Evolutionary conservation across 2,797 vertebrate species (phyloP).

Genomic region (Neostethus bicornis): DNA sequence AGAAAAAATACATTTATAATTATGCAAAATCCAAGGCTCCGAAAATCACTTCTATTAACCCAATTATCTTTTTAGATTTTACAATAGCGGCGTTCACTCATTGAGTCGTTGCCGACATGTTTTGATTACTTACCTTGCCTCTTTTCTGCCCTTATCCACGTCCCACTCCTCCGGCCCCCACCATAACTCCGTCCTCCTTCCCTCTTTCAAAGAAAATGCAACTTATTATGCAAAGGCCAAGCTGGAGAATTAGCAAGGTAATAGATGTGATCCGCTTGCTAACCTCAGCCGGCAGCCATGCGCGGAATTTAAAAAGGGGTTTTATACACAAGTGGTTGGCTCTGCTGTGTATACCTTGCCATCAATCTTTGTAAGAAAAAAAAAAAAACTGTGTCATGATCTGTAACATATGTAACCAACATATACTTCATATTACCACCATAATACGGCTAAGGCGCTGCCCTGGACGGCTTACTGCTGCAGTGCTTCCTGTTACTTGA

Average conservation of each 20-base stretch:
- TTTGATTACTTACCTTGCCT: conserved; percentile 67
- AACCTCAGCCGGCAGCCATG: conserved; percentile 64
- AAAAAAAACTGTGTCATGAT: conserved; percentile 12
- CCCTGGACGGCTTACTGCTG: too few species aligned
- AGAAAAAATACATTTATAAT: conserved; percentile 43
- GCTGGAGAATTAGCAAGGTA: conserved; percentile 75
- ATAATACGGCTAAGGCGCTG: too few species aligned
- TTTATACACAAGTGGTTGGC: conserved; percentile 42
- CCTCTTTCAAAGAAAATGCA: conserved; percentile 56
- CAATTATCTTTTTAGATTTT: conserved; percentile 55
- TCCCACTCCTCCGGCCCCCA: conserved; percentile 7
- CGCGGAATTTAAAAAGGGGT: conserved; percentile 69
- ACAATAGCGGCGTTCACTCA: conserved; percentile 57
- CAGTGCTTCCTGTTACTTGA: too few species aligned
- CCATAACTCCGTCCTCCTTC: neutral
- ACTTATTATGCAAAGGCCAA: conserved; percentile 76
- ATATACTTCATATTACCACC: too few species aligned
- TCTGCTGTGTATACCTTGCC: conserved; percentile 45
- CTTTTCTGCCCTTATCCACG: conserved; percentile 21
- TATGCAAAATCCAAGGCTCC: conserved; percentile 24
- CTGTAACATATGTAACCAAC: conserved; percentile 34
- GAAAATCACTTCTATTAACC: conserved; percentile 60
- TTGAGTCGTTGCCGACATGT: conserved; percentile 69
- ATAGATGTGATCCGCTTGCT: conserved; percentile 77
- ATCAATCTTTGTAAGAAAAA: conserved; percentile 18